These are phyloP conservation scores for Eriosoma lanigerum DNA, from an alignment of 1,140 invertebrate species.

Conservation along the genomic window DNA sequence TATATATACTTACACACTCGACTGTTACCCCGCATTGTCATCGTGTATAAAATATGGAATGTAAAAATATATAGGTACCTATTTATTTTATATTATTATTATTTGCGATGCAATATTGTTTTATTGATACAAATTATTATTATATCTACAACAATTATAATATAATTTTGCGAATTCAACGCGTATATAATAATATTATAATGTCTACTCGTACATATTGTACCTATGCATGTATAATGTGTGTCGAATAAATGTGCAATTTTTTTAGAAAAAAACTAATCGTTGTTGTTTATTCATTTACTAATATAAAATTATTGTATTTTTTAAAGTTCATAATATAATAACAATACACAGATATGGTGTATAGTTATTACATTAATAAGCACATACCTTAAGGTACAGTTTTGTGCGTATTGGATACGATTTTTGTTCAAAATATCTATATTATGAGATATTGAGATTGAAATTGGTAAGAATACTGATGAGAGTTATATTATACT, in stretches of 20 bases:
- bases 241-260: slow-evolving; percentile 26
- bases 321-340: too few relatives aligned
- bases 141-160: slow-evolving; percentile 9
- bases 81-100: slow-evolving; percentile 20
- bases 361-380: too few relatives aligned
- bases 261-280: slow-evolving; percentile 1
- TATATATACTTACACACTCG: not conserved
- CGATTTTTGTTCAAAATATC: too few relatives aligned
- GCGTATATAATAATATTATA: not conserved
- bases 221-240: not conserved
- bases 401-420: too few relatives aligned
- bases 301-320: not conserved
- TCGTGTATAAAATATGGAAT: not conserved
- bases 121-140: slow-evolving; percentile 5
- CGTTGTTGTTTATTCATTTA: not conserved
- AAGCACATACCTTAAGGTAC: too few relatives aligned
- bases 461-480: too few relatives aligned
- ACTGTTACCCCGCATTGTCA: not conserved
- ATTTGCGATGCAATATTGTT: not conserved
- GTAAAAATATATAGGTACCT: too few relatives aligned
- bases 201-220: too few relatives aligned
- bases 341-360: too few relatives aligned
- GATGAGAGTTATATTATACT: too few relatives aligned
- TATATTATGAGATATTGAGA: too few relatives aligned
- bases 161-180: not conserved